Evolutionary conservation across 2,888 invertebrate species (phyloP).

Genomic region (Leptinotarsa juncta): DNA sequence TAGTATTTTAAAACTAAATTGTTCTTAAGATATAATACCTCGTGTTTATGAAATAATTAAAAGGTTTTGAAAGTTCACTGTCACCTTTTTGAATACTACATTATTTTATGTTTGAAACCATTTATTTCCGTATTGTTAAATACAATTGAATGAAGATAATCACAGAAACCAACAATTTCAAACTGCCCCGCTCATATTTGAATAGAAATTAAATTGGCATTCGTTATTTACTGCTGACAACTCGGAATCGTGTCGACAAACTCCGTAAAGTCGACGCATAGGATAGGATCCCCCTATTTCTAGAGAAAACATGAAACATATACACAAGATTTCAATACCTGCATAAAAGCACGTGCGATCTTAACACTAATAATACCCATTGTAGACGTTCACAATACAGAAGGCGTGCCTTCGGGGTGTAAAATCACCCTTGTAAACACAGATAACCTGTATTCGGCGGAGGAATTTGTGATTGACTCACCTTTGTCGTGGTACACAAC

Average conservation of each 20-base stretch:
- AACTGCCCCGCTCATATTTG: not conserved
- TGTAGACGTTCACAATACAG: conserved; percentile 36
- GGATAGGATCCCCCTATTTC: conserved; percentile 35
- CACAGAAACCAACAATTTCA: not conserved
- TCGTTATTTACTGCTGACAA: not conserved
- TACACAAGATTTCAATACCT: conserved; percentile 29
- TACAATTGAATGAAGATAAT: not conserved
- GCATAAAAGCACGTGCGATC: conserved; percentile 33
- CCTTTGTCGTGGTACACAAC: conserved; percentile 52
- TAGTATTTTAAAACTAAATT: too few relatives aligned
- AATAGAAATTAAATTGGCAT: conserved; percentile 5
- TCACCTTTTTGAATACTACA: too few relatives aligned
- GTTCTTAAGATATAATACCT: too few relatives aligned
- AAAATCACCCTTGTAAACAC: conserved; percentile 34
- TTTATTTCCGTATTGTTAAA: too few relatives aligned
- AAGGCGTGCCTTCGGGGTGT: conserved; percentile 57
- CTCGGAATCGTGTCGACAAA: conserved; percentile 32
- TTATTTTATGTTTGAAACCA: too few relatives aligned
- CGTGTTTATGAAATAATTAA: too few relatives aligned
- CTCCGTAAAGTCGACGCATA: conserved; percentile 39
- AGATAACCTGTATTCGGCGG: conserved; percentile 36
- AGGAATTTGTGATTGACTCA: conserved; percentile 42
- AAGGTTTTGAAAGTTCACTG: too few relatives aligned
- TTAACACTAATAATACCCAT: conserved; percentile 26
- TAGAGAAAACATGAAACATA: conserved; percentile 36